Evolutionary conservation across 2,113 vertebrate genomes (phyloP).

Genomic region (Acanthochromis polyacanthus): DNA sequence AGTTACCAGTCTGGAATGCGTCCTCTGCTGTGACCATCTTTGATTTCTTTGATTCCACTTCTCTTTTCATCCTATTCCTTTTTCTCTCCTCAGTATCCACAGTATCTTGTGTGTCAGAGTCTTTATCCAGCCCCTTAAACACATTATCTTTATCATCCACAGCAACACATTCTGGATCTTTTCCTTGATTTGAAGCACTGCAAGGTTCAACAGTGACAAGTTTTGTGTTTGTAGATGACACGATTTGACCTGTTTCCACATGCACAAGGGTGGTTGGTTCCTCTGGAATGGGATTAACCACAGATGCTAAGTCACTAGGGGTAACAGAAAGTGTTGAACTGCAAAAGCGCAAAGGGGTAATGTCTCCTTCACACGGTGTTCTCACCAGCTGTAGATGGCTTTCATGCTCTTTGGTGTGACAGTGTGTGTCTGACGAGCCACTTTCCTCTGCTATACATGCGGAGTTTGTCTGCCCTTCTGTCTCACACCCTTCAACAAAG

Average conservation of each 20-base stretch:
- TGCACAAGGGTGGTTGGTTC: background rate
- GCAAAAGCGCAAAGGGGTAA: background rate
- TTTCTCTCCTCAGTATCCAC: conserved; percentile 30
- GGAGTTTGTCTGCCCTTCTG: too few relatives aligned
- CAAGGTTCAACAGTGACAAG: background rate
- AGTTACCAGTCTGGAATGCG: conserved; percentile 33
- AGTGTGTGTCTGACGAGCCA: background rate
- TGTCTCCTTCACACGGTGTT: background rate
- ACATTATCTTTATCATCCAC: background rate
- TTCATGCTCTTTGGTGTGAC: too few relatives aligned
- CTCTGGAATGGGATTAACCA: background rate
- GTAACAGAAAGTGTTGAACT: conserved; percentile 6
- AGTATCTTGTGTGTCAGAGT: background rate
- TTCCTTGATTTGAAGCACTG: background rate
- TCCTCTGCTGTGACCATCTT: conserved; percentile 4
- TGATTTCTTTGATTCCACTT: too few relatives aligned
- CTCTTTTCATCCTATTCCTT: too few relatives aligned
- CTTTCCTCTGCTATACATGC: too few relatives aligned
- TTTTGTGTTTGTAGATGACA: background rate
- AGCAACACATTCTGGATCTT: background rate
- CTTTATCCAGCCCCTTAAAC: background rate
- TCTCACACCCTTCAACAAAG: too few relatives aligned
- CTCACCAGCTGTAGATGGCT: background rate
- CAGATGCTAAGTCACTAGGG: background rate
- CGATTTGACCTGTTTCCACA: background rate